A percentile compares a stretch with the other conserved stretches of the same genome.
Conservation (phyloP, 2,113 vertebrate species). For the Eudorcas thomsonii region DNA sequence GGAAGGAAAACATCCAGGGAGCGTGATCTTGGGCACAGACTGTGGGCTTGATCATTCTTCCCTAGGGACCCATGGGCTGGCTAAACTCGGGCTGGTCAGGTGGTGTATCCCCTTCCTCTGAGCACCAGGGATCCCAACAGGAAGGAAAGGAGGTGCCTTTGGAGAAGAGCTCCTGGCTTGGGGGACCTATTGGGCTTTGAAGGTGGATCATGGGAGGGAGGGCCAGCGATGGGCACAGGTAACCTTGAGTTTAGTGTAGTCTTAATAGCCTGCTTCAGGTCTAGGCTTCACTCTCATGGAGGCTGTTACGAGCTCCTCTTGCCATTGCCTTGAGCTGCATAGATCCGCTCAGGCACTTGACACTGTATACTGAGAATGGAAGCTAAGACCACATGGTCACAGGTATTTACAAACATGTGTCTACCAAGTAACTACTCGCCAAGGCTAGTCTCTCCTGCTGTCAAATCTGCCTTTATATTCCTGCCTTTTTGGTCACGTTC, state of each 20-base stretch:
- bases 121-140: background rate
- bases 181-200: background rate
- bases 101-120: accelerated
- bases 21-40: accelerated
- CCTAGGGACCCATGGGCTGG: accelerated
- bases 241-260: accelerated
- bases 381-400: background rate
- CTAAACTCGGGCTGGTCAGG: background rate
- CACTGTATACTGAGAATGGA: background rate
- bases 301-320: background rate
- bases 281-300: background rate
- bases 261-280: accelerated
- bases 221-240: accelerated
- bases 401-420: background rate
- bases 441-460: background rate
- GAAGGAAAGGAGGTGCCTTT: background rate
- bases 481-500: accelerated
- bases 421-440: background rate
- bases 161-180: background rate
- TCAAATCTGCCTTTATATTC: background rate
- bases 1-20: background rate
- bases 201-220: background rate
- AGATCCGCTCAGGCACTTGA: background rate
- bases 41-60: too few relatives aligned
- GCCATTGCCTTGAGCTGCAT: background rate